Conservation (phyloP, 2,888 invertebrate species). For the Cantharis flavilabris region DNA sequence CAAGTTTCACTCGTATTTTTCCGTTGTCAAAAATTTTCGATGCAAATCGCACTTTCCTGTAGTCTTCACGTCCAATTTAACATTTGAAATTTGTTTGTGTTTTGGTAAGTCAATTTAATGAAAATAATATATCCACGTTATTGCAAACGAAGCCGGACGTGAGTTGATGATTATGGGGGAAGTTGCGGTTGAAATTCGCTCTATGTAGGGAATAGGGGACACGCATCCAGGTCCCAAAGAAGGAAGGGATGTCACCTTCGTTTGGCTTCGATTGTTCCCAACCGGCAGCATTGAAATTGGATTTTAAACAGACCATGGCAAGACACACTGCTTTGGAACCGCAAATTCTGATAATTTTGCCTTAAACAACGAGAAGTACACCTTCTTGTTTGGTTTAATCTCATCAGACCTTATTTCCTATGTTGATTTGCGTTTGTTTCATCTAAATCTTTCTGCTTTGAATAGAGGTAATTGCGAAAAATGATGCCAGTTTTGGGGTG, state of each 20-base stretch:
- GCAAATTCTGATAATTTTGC: slow-evolving; percentile 31
- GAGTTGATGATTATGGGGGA: slow-evolving; percentile 31
- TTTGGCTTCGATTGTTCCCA: slow-evolving; percentile 53
- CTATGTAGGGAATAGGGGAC: slow-evolving; percentile 28
- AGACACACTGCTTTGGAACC: slow-evolving; percentile 34
- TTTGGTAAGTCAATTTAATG: not conserved
- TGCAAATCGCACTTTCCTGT: not conserved
- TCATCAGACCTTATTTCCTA: not conserved
- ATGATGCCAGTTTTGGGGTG: not conserved
- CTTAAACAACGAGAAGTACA: slow-evolving; percentile 13
- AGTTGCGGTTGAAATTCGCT: slow-evolving; percentile 37
- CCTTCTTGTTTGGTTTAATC: slow-evolving; percentile 6
- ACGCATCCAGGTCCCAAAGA: slow-evolving; percentile 32
- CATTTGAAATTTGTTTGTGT: not conserved
- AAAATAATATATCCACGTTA: slow-evolving; percentile 14
- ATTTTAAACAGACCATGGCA: slow-evolving; percentile 49
- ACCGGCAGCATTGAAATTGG: slow-evolving; percentile 47
- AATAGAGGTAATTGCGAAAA: not conserved
- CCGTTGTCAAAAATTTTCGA: not conserved
- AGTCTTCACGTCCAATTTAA: not conserved
- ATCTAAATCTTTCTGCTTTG: not conserved
- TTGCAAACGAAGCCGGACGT: slow-evolving; percentile 18
- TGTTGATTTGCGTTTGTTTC: not conserved
- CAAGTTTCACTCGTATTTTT: not conserved
- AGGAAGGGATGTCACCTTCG: slow-evolving; percentile 50